These are phyloP conservation scores for Latrodectus elegans DNA, from an alignment of 2,888 invertebrate genomes.

Conservation along the genomic window DNA sequence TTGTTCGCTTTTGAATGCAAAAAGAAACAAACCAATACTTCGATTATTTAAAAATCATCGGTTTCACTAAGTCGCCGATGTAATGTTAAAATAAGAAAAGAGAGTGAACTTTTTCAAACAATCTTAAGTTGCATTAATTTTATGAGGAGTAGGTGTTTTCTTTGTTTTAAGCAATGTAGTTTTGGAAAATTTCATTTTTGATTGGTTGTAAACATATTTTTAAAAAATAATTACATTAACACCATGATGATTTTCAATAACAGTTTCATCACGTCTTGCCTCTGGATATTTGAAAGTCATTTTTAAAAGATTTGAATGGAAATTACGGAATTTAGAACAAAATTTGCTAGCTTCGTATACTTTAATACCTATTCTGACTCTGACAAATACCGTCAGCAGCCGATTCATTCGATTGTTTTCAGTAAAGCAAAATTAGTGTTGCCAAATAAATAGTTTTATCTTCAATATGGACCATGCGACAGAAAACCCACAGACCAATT, in stretches of 20 bases:
- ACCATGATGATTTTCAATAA: constrained; percentile 88
- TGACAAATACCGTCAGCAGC: no score
- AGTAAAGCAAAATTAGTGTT: no score
- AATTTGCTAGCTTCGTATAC: no score
- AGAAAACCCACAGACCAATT: no score
- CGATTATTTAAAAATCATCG: not conserved
- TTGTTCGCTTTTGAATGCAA: no score
- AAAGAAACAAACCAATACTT: not conserved
- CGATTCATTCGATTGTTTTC: no score
- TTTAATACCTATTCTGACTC: no score
- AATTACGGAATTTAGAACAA: no score
- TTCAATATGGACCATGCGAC: no score
- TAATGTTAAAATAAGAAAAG: not conserved
- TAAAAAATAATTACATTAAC: constrained; percentile 80
- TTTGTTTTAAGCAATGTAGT: no score
- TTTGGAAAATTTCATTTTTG: no score
- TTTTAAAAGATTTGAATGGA: not conserved
- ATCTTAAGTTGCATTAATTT: not conserved
- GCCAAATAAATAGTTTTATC: no score
- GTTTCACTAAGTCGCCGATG: not conserved
- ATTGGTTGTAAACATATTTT: not conserved
- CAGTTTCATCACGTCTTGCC: constrained; percentile 72
- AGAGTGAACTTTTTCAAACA: not conserved
- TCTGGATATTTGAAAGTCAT: constrained; percentile 30
- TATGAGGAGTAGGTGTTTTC: not conserved